Percentiles rank a stretch among this genome's conserved stretches.
phyloP scores from a whole-genome alignment of 2,797 vertebrate species.

The Lophotriccus pileatus region DNA sequence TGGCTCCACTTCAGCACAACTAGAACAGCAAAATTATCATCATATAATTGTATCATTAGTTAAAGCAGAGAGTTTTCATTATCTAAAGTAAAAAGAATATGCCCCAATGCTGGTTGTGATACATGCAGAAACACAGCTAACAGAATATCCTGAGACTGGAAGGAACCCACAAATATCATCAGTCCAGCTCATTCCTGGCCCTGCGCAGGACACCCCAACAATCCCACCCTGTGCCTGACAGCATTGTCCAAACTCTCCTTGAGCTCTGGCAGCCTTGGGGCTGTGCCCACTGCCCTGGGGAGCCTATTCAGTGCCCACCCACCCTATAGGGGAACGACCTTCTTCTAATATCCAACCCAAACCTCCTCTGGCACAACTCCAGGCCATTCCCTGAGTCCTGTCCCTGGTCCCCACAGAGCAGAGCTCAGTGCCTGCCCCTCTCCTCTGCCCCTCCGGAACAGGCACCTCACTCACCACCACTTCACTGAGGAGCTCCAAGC shows the following conservation, averaged over 20 bases:
- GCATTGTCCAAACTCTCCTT: neutral
- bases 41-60: neutral
- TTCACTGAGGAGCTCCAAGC: neutral
- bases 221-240: neutral
- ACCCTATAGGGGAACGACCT: neutral
- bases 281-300: neutral
- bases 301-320: neutral
- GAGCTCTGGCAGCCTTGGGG: neutral
- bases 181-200: neutral
- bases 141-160: neutral
- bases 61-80: neutral
- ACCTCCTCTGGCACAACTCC: neutral
- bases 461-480: fast-evolving
- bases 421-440: neutral
- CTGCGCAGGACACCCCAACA: neutral
- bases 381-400: neutral
- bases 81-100: neutral
- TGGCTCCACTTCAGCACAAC: neutral
- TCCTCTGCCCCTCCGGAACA: neutral
- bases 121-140: neutral
- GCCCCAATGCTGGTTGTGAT: neutral
- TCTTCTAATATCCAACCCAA: neutral
- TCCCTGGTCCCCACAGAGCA: neutral
- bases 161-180: neutral
- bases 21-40: neutral